A percentile compares a stretch with the other conserved stretches of the same genome.
Conservation (phyloP, 30 jellyfish, hydroid and myxozoan species). For the Hydra vulgaris region DNA sequence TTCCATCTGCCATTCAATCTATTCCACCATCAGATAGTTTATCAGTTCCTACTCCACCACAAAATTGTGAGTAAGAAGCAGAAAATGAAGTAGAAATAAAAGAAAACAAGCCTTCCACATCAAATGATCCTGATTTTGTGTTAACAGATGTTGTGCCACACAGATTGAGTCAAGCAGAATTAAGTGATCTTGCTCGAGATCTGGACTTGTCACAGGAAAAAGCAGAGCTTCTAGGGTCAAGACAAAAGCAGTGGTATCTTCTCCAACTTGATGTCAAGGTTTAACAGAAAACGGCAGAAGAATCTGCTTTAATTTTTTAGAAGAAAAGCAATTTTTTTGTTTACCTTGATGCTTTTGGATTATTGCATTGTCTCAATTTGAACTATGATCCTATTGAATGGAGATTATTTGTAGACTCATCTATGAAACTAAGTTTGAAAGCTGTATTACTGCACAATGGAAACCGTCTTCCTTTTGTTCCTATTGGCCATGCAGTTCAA, state of each 20-base stretch:
- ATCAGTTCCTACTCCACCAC: background rate
- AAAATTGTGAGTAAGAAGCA: background rate
- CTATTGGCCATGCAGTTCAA: background rate
- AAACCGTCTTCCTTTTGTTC: background rate
- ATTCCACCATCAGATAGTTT: background rate
- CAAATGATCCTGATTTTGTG: background rate
- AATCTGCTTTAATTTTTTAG: background rate
- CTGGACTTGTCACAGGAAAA: background rate
- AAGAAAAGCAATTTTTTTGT: background rate
- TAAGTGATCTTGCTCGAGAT: background rate
- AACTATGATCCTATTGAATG: background rate
- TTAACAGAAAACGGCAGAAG: background rate
- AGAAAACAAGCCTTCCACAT: background rate
- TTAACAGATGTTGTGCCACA: background rate
- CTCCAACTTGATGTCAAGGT: background rate
- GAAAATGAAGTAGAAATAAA: background rate
- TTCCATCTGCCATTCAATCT: background rate
- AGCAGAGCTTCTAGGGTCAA: background rate
- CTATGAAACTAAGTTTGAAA: background rate
- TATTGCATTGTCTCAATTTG: background rate
- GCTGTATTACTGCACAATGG: background rate
- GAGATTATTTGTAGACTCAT: background rate
- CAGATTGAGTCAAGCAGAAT: background rate
- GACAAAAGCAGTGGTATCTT: background rate
- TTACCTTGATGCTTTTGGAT: background rate